Evolutionary conservation across 2,113 vertebrate species (phyloP), one percentile per base, ranked within the genome.

Genomic region (Paramisgurnus dabryanus): DNA sequence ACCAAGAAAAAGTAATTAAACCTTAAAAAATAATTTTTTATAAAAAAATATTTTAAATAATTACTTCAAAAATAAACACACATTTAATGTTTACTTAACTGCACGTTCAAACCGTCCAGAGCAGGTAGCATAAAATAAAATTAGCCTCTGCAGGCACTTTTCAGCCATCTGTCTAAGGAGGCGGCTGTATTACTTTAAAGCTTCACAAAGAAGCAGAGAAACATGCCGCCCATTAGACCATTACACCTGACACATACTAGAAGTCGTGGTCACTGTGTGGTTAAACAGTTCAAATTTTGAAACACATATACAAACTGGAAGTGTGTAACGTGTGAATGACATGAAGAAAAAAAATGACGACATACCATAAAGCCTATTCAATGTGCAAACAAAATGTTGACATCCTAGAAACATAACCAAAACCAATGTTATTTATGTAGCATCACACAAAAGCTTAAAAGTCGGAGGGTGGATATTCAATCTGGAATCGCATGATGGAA

Each of bases 401-500:
- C 49, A 57, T 47, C 2, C 13, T 6, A 47, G 0, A 27, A 50
- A 69, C 11, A 50, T 27, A 1, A 53, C 22, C 18, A 39, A 53
- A 50, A 55, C 7, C 3, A 7, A 39, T 5, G 17, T 5, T 10
- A 53, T 15, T 4, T 53, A 53, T 53, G 13, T 13, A 53, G 50
- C 50, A 53, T 13, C 50, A 3, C 5, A 53, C 4, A 4, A 13
- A 53, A 13, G 13, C 41, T 79, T 34, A 22, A 22, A 22, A 60
- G 22, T 74, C 41, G 60, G 47, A 55, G 53, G 66, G 22, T 22
- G 27, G 27, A 34, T 34, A 34, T 34, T 45, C 68, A 79, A 61
- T 65, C 45, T 45, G 12, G 60, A 47, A 85, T 86, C 80, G 83
- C 73, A 83, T 78, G 86, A 64, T 80, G 60, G 45, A 81, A 9